Evolutionary conservation across 2,888 invertebrate genomes (phyloP).

Genomic region (Hydrotaea cyrtoneurina): DNA sequence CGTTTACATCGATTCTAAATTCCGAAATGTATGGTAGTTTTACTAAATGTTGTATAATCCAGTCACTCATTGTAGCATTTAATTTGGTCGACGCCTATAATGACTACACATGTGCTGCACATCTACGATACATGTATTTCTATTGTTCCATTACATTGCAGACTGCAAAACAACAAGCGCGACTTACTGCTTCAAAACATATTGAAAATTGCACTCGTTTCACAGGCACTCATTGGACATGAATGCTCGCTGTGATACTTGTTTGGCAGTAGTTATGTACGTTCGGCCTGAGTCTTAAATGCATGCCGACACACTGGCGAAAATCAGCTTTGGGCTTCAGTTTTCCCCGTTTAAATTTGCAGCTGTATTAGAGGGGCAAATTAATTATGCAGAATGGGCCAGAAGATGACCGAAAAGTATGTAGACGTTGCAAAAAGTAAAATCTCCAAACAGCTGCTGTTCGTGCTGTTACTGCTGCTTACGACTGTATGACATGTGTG

Average conservation of each 20-base stretch:
- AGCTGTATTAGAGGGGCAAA: slow-evolving; percentile 26
- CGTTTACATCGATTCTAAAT: too few relatives aligned
- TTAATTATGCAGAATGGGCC: slow-evolving; percentile 42
- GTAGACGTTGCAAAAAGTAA: background rate
- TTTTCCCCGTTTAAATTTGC: background rate
- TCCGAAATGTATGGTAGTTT: too few relatives aligned
- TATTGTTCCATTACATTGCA: background rate
- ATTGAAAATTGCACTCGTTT: background rate
- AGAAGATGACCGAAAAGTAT: background rate
- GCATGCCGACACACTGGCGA: background rate
- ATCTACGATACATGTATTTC: background rate
- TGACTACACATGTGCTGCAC: background rate
- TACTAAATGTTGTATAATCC: too few relatives aligned
- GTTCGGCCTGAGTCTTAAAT: background rate
- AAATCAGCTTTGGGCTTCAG: slow-evolving; percentile 26
- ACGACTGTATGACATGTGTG: background rate
- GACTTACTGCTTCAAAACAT: background rate
- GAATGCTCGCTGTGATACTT: background rate
- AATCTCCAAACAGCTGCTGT: slow-evolving; percentile 5
- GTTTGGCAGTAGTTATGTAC: background rate
- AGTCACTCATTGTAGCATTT: too few relatives aligned
- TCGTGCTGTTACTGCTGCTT: background rate
- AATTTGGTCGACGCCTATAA: too few relatives aligned
- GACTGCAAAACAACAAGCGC: background rate
- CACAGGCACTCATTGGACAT: background rate